These are phyloP conservation scores for Etheostoma cragini DNA, from an alignment of 2,113 vertebrate species.

Conservation along the genomic window DNA sequence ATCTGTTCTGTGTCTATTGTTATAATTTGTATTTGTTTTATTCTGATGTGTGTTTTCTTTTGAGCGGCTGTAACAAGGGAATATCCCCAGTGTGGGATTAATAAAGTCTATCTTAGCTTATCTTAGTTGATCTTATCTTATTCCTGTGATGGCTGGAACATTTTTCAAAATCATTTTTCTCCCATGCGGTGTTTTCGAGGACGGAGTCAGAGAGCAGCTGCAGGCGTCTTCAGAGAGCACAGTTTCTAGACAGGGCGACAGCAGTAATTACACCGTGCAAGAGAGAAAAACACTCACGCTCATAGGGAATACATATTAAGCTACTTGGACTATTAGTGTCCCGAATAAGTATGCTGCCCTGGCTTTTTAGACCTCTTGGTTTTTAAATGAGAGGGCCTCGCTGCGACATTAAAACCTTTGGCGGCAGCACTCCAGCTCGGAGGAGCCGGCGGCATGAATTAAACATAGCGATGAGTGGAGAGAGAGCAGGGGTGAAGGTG, in stretches of 20 bases:
- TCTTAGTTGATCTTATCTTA: too few relatives aligned
- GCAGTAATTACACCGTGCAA: slow-evolving; percentile 26
- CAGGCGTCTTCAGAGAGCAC: slow-evolving; percentile 15
- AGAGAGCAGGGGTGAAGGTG: slow-evolving; percentile 19
- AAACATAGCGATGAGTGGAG: slow-evolving; percentile 30
- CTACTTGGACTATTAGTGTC: slow-evolving; percentile 53
- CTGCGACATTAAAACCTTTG: slow-evolving; percentile 22
- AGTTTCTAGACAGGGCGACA: slow-evolving; percentile 6
- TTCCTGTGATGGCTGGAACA: background rate
- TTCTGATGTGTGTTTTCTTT: too few relatives aligned
- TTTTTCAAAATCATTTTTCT: background rate
- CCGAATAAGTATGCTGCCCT: slow-evolving; percentile 47
- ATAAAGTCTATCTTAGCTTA: too few relatives aligned
- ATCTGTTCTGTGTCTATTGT: too few relatives aligned
- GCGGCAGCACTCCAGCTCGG: background rate
- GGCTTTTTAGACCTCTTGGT: slow-evolving; percentile 51
- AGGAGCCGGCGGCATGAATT: slow-evolving; percentile 42
- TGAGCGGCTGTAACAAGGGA: too few relatives aligned
- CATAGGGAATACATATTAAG: slow-evolving; percentile 44
- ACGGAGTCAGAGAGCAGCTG: background rate
- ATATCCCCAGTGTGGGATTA: too few relatives aligned
- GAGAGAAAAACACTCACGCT: slow-evolving; percentile 1
- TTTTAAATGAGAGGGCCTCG: slow-evolving; percentile 48
- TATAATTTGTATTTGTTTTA: too few relatives aligned
- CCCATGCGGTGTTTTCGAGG: background rate